A percentile compares a stretch with the other conserved stretches of the same genome.
Conservation (phyloP, 35 echinoderm and acorn worm species). For the Diadema setosum region DNA sequence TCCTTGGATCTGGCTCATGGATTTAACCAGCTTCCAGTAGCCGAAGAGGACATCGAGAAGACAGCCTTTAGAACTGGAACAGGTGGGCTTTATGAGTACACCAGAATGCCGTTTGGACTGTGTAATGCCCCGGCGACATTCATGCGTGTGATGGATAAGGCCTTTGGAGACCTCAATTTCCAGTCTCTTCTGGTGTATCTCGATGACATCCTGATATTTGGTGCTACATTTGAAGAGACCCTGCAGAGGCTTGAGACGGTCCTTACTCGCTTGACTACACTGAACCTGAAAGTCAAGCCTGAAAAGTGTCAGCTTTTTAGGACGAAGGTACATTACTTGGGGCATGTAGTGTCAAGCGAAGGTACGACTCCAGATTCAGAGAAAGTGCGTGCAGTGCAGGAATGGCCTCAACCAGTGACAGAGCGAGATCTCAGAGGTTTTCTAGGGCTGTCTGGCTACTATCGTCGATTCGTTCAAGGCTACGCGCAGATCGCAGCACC, state of each 20-base stretch:
- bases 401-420: constrained; percentile 40
- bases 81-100: constrained; percentile 56
- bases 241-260: constrained; percentile 47
- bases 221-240: constrained; percentile 49
- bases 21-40: constrained; percentile 37
- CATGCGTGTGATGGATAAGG: constrained; percentile 46
- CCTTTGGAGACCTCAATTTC: constrained; percentile 56
- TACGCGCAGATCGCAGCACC: constrained; percentile 67
- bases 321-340: constrained; percentile 19
- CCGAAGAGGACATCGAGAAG: constrained; percentile 18
- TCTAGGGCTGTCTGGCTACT: constrained; percentile 66
- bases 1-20: constrained; percentile 33
- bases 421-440: constrained; percentile 36
- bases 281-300: constrained; percentile 58
- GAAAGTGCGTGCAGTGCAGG: constrained; percentile 34
- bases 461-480: constrained; percentile 52
- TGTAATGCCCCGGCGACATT: constrained; percentile 61
- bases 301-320: constrained; percentile 49
- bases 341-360: constrained; percentile 19
- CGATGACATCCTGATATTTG: constrained; percentile 75
- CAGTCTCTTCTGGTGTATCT: constrained; percentile 53
- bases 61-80: constrained; percentile 17
- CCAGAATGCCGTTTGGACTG: constrained; percentile 65
- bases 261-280: neutral
- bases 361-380: constrained; percentile 38